phyloP scores from a whole-genome alignment of 2,888 invertebrate genomes.

The Cosmia trapezina region DNA sequence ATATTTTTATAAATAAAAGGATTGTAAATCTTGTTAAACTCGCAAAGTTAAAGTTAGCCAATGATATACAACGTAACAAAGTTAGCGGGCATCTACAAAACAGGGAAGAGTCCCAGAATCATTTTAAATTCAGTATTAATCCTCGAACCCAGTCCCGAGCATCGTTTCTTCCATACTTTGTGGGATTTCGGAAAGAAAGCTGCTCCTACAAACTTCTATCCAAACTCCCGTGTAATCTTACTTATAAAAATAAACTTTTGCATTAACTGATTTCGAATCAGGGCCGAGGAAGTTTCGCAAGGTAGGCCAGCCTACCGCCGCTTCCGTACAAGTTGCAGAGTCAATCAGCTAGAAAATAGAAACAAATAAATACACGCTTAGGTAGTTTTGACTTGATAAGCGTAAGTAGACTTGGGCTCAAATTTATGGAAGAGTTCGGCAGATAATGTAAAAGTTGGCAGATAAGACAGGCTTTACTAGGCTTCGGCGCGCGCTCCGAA shows the following conservation, averaged over 20 bases:
- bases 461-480: constrained; percentile 85
- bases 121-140: constrained; percentile 89
- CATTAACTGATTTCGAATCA: constrained; percentile 91
- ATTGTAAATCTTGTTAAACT: constrained; percentile 73
- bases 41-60: constrained; percentile 73
- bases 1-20: constrained; percentile 63
- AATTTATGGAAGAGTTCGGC: constrained; percentile 85
- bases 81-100: constrained; percentile 78
- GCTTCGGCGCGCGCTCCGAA: constrained; percentile 74
- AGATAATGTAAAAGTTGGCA: constrained; percentile 88
- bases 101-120: constrained; percentile 81
- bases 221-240: constrained; percentile 89
- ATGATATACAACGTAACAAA: constrained; percentile 80
- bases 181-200: constrained; percentile 88
- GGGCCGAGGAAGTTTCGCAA: constrained; percentile 82
- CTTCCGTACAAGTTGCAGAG: constrained; percentile 81
- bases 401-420: constrained; percentile 83
- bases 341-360: constrained; percentile 88
- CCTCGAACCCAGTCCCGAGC: constrained; percentile 82
- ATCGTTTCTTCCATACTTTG: constrained; percentile 86
- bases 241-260: constrained; percentile 91
- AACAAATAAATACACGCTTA: constrained; percentile 88
- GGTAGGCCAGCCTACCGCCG: constrained; percentile 82
- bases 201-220: constrained; percentile 86
- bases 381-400: constrained; percentile 89